Evolutionary conservation across 92 coral and sea anemone species (phyloP), one percentile per base, ranked within the genome.

Genomic region (Desmophyllum pertusum): DNA sequence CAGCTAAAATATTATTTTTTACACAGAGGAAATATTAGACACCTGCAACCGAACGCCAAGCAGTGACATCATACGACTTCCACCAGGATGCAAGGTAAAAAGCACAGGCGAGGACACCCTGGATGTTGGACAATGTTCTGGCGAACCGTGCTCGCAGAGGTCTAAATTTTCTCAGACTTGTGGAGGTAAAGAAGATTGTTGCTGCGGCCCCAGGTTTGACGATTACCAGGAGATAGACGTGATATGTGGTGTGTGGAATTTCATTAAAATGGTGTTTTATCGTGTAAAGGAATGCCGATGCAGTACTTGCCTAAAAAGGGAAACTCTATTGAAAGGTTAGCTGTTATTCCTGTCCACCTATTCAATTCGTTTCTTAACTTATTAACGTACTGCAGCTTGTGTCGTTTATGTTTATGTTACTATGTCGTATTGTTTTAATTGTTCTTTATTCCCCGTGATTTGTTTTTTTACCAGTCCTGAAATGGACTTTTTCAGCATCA

Each of bases 31-130:
- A 7, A 39, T 30, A 10, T 31, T 45, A 37, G 83, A 78, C 72
- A 78, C 70, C 40, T 78, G 83, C 43, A 57, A 25, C 53, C 64
- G 42, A 55, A 78, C 72, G 9, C 83, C 83, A 29, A 78, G 50
- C 5, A 63, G 51, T n/a, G 37, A 59, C 39, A 38, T 63, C 36
- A 41, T 78, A n/a, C 43, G 42, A 10, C 83, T 78, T 13, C 83
- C 72, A 6, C 7, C 25, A 10, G 35, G 33, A 14, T 78, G 83
- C 37, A 59, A 0, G 23, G 72, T 38, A 15, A 0, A 6, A 4
- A 5, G 53, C 70, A 78, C 83, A 19, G 55, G 70, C 10, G 13
- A 78, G 52, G 11, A 78, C 83, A 10, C 46, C 25, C 19, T 78
- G 52, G 72, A 78, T 36, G 21, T 78, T 18, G 83, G 83, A 10